These are phyloP conservation scores for Uromys caudimaculatus DNA, from an alignment of 2,797 vertebrate species.

Conservation along the genomic window DNA sequence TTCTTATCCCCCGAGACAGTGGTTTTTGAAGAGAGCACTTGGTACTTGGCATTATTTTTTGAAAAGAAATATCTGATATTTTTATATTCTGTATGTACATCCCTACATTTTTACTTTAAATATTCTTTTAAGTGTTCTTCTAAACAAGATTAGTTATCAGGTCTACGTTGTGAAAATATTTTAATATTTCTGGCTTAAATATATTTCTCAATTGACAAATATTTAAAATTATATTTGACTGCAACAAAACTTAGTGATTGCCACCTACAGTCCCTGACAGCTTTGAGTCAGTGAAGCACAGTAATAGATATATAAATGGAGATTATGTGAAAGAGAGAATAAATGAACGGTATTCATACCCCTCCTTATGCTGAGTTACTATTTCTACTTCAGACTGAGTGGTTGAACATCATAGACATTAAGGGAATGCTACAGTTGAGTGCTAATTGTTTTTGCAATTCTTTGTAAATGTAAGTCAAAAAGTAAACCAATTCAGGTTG, in stretches of 20 bases:
- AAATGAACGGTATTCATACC: not conserved
- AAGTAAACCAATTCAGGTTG: conserved; percentile 27
- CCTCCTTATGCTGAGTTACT: not conserved
- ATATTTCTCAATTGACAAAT: conserved; percentile 14
- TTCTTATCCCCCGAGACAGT: not conserved
- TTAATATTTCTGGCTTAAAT: conserved; percentile 25
- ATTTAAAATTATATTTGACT: conserved; percentile 34
- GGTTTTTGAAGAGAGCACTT: not conserved
- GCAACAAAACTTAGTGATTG: conserved; percentile 20
- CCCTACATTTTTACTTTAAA: not conserved
- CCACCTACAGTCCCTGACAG: not conserved
- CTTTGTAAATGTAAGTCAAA: conserved; percentile 41
- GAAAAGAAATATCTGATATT: not conserved
- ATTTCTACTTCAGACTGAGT: not conserved
- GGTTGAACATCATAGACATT: not conserved
- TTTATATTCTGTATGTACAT: not conserved
- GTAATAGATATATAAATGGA: not conserved
- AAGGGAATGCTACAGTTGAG: not conserved
- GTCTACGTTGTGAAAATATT: conserved; percentile 22
- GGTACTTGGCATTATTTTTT: not conserved
- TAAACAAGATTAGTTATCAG: not conserved
- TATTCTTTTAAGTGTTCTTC: not conserved
- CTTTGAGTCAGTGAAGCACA: conserved; percentile 32
- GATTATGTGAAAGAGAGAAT: not conserved
- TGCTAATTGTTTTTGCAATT: not conserved